These are phyloP conservation scores for Galaxea fascicularis DNA, from an alignment of 92 coral and sea anemone genomes.

Conservation along the genomic window DNA sequence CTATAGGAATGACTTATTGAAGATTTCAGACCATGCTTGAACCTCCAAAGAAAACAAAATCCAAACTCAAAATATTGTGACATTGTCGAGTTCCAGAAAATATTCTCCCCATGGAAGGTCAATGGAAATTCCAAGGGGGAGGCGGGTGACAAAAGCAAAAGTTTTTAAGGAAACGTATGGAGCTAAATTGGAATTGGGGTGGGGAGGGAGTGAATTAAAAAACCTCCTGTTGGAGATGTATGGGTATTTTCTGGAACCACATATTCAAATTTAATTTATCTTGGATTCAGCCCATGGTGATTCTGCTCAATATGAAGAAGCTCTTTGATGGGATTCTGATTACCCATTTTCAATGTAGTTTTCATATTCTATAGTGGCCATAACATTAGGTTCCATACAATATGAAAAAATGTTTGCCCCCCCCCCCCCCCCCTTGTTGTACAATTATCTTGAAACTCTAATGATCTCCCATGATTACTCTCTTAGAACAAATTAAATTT, in stretches of 20 bases:
- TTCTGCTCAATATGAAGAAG: neutral
- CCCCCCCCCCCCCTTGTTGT: neutral
- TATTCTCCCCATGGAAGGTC: too few species aligned
- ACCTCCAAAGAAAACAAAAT: neutral
- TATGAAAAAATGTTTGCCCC: neutral
- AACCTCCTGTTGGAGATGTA: too few species aligned
- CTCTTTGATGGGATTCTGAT: neutral
- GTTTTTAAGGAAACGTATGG: too few species aligned
- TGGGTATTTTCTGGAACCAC: too few species aligned
- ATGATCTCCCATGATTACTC: neutral
- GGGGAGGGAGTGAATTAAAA: too few species aligned
- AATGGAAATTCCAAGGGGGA: too few species aligned
- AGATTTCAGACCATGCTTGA: neutral
- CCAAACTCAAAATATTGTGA: neutral
- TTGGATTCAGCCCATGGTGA: neutral
- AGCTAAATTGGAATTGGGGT: too few species aligned
- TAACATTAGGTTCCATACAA: neutral
- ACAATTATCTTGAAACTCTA: conserved; percentile 1
- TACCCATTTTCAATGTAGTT: neutral
- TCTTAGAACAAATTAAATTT: too few species aligned
- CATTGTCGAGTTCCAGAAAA: too few species aligned
- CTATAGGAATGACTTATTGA: too few species aligned
- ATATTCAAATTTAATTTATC: neutral
- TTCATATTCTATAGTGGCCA: neutral
- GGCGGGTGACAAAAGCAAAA: too few species aligned